phyloP scores from a whole-genome alignment of 1,140 invertebrate genomes.

The Cyphomyrmex costatus region DNA sequence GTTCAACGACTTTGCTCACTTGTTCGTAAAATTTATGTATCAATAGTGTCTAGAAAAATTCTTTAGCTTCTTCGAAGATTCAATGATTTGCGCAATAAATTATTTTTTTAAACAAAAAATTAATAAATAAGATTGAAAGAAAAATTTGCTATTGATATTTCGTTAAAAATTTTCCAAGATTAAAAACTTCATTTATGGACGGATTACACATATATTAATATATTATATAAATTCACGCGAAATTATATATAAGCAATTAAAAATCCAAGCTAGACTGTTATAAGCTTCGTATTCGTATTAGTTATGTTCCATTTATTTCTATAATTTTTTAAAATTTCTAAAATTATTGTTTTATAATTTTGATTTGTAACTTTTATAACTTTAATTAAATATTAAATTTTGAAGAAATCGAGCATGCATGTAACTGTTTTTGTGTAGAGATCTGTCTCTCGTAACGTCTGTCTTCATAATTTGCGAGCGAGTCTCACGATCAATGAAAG shows the following conservation, averaged over 20 bases:
- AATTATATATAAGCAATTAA: too few relatives aligned
- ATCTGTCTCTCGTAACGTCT: background rate
- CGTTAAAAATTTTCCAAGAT: background rate
- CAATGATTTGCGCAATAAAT: background rate
- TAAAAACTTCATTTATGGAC: background rate
- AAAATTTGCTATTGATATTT: background rate
- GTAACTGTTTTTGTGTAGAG: background rate
- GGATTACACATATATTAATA: too few relatives aligned
- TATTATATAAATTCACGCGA: too few relatives aligned
- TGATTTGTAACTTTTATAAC: background rate
- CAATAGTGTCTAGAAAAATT: background rate
- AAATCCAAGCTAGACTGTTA: too few relatives aligned
- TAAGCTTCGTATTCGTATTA: too few relatives aligned
- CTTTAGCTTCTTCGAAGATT: background rate
- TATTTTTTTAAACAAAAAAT: constrained; percentile 7
- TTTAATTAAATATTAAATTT: constrained; percentile 14
- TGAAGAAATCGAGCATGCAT: background rate
- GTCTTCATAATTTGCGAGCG: background rate
- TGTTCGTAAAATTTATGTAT: too few relatives aligned
- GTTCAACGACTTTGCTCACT: too few relatives aligned
- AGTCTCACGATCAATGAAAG: background rate
- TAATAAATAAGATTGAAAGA: background rate
- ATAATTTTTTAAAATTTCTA: background rate
- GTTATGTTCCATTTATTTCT: too few relatives aligned
- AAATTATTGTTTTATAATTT: background rate